Conservation (phyloP, 2,797 vertebrate species). For the Tragopan temminckii region DNA sequence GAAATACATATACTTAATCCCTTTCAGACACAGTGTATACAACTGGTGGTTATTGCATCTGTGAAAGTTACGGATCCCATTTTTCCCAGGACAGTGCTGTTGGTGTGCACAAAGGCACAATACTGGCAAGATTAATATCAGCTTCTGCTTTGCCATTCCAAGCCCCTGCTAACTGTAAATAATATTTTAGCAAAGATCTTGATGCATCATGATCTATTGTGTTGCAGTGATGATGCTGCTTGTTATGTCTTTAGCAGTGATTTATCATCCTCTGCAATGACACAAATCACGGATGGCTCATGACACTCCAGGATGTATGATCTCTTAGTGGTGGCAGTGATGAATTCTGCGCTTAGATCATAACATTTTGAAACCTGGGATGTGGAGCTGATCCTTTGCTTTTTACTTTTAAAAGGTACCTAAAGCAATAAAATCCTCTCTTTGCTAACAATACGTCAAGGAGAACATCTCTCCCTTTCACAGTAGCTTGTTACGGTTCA, state of each 20-base stretch:
- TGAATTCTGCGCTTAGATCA: conserved; percentile 77
- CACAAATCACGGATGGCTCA: conserved; percentile 79
- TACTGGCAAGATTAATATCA: conserved; percentile 77
- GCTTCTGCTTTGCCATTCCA: conserved; percentile 73
- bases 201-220: conserved; percentile 82
- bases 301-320: conserved; percentile 77
- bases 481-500: background rate
- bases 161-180: conserved; percentile 79
- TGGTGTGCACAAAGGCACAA: conserved; percentile 37
- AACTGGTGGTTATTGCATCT: conserved; percentile 68
- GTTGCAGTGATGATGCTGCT: conserved; percentile 74
- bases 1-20: conserved; percentile 63
- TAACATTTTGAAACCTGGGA: conserved; percentile 76
- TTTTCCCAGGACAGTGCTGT: conserved; percentile 47
- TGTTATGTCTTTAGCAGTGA: conserved; percentile 79
- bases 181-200: conserved; percentile 79
- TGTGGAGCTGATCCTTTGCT: conserved; percentile 65
- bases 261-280: conserved; percentile 82
- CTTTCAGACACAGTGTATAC: conserved; percentile 56
- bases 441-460: conserved; percentile 43
- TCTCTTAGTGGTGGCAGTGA: conserved; percentile 71
- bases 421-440: conserved; percentile 45
- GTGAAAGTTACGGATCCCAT: conserved; percentile 36
- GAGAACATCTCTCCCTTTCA: background rate
- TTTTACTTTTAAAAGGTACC: conserved; percentile 68